Conservation (phyloP, 2,888 invertebrate genomes). For the Rotaria macrura region DNA sequence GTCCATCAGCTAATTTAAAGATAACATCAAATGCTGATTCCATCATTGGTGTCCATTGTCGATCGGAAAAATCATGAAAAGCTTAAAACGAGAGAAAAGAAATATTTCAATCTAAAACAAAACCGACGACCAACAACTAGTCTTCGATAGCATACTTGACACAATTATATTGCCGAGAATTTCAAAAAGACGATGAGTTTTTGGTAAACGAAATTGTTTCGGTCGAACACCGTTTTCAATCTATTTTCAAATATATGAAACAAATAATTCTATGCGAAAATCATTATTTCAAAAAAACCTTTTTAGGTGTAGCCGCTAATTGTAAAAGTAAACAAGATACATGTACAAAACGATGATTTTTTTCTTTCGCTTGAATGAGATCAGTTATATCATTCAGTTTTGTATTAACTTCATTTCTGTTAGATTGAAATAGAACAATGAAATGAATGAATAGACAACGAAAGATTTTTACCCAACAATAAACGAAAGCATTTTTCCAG, state of each 20-base stretch:
- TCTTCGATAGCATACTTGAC: neutral
- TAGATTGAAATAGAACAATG: neutral
- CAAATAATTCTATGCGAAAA: neutral
- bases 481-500: neutral
- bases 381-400: neutral
- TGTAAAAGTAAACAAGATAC: conserved; percentile 8
- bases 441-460: neutral
- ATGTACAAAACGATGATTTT: conserved; percentile 4
- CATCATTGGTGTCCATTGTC: conserved; percentile 56
- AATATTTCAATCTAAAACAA: neutral
- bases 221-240: conserved; percentile 12
- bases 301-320: neutral
- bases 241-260: neutral
- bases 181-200: conserved; percentile 12
- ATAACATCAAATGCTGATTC: conserved; percentile 57
- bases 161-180: conserved; percentile 12
- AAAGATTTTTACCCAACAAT: neutral
- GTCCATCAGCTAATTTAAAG: conserved; percentile 58
- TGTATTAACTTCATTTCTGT: neutral
- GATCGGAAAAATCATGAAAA: neutral
- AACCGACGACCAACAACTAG: too few species aligned
- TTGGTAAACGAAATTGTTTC: conserved; percentile 15
- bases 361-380: neutral
- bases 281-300: neutral
- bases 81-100: neutral